Evolutionary conservation across 2,888 invertebrate genomes (phyloP).

Genomic region (Steinernema carpocapsae): DNA sequence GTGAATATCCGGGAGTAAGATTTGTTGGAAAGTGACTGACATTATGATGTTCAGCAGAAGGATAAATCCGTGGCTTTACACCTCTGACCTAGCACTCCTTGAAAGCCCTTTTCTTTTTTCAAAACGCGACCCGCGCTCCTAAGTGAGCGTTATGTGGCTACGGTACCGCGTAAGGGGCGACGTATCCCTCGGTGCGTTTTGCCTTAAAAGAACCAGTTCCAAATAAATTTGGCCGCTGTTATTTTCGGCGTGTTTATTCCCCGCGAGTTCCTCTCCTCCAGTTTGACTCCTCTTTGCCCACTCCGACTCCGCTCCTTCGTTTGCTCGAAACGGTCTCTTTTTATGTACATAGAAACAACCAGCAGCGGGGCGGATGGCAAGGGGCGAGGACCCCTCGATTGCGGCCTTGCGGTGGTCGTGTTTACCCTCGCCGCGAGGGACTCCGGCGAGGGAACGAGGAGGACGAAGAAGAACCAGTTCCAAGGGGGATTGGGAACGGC

Average conservation of each 20-base stretch:
- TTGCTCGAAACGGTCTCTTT: slow-evolving; percentile 12
- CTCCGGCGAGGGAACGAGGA: neutral
- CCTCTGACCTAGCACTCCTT: too few species aligned
- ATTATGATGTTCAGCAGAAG: too few species aligned
- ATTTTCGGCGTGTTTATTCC: slow-evolving; percentile 9
- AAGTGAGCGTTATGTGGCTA: too few species aligned
- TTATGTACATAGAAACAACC: slow-evolving; percentile 29
- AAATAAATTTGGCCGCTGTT: neutral
- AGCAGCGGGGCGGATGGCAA: neutral
- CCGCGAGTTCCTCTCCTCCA: slow-evolving; percentile 30
- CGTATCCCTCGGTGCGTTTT: too few species aligned
- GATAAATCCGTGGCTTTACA: too few species aligned
- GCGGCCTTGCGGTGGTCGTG: neutral
- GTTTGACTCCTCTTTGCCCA: slow-evolving; percentile 7
- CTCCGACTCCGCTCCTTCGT: neutral
- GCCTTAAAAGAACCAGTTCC: neutral
- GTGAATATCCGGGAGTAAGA: too few species aligned
- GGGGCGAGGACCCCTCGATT: slow-evolving; percentile 22
- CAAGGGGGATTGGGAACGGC: slow-evolving; percentile 29
- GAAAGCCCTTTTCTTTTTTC: too few species aligned
- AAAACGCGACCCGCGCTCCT: too few species aligned
- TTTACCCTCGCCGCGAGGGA: slow-evolving; percentile 28
- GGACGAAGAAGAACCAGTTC: slow-evolving; percentile 21
- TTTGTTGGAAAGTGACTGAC: too few species aligned
- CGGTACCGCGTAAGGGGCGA: too few species aligned